These are phyloP conservation scores for Gracilinanus agilis DNA, from an alignment of 2,113 vertebrate species.

Conservation along the genomic window DNA sequence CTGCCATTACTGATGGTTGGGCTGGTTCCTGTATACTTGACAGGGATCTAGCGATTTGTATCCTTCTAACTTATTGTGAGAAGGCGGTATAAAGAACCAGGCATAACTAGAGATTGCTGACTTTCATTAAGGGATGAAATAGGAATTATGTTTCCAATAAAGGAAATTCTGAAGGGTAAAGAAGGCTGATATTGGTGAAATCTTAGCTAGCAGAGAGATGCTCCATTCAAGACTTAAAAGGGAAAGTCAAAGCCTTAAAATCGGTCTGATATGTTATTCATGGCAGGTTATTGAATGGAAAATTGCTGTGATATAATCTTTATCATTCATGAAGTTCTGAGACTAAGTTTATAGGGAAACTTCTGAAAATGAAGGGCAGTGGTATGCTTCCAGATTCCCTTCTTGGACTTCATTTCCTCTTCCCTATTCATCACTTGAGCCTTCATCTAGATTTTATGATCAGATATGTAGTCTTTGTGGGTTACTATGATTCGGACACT, in stretches of 20 bases:
- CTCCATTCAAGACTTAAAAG: not conserved
- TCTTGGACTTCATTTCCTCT: not conserved
- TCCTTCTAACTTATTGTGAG: not conserved
- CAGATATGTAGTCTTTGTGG: not conserved
- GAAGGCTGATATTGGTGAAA: not conserved
- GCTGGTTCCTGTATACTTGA: not conserved
- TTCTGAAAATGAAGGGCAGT: not conserved
- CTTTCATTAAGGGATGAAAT: not conserved
- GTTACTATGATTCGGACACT: not conserved
- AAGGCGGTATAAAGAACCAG: not conserved
- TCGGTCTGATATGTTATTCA: not conserved
- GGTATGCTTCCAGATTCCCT: not conserved
- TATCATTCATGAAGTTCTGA: not conserved
- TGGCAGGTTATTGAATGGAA: not conserved
- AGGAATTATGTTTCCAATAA: not conserved
- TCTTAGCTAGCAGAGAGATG: not conserved
- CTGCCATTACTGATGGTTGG: not conserved
- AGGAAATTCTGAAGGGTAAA: not conserved
- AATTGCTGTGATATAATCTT: not conserved
- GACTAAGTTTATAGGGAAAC: not conserved
- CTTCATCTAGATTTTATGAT: not conserved
- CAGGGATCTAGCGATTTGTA: not conserved
- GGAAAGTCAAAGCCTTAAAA: not conserved
- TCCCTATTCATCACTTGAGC: not conserved
- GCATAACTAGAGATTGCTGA: not conserved